Evolutionary conservation across 1,140 invertebrate species (phyloP), one percentile per base, ranked within the genome.

Genomic region (Proctacanthus coquilletti): DNA sequence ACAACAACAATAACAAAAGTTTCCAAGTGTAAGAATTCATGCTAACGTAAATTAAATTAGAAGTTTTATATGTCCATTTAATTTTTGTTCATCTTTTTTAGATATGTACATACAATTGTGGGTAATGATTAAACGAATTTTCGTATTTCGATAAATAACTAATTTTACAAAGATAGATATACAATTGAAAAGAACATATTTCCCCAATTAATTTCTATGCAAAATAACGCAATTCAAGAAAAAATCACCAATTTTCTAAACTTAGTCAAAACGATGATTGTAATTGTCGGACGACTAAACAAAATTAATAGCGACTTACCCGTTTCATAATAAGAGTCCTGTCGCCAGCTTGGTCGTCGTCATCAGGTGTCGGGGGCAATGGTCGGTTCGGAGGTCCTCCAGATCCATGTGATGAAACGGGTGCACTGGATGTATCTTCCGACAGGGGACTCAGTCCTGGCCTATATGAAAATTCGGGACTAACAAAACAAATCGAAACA

Each of bases 281-380:
- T 32, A 32, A 32, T 25, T 25, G 23, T 25, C 23, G 8, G 23
- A 27, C 23, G 23, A 27, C n/a, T n/a, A n/a, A 13, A 33, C 9
- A 17, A 15, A 35, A 37, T 14, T 37, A 25, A 37, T 32, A 27
- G 19, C 17, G 27, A 56, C 80, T 82, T 71, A 91, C 86, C 74
- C 85, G 63, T 72, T 75, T 75, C 68, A 86, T 81, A 48, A 93
- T 86, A 59, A 94, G 70, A 39, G 89, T 94, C 52, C 83, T 72
- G 60, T 92, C 86, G 40, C 80, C 78, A 45, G 68, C 66, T 38
- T 59, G 58, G 52, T 67, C 67, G 55, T 89, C 84, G 56, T 88
- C 83, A 53, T 86, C 85, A 14, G 91, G 91, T 17, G 89, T 94
- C 10, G 91, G 91, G 30, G 91, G 91, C 47, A 94, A 69, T 38